These are phyloP conservation scores for Diachasmimorpha longicaudata DNA, from an alignment of 1,140 invertebrate species.

Conservation along the genomic window DNA sequence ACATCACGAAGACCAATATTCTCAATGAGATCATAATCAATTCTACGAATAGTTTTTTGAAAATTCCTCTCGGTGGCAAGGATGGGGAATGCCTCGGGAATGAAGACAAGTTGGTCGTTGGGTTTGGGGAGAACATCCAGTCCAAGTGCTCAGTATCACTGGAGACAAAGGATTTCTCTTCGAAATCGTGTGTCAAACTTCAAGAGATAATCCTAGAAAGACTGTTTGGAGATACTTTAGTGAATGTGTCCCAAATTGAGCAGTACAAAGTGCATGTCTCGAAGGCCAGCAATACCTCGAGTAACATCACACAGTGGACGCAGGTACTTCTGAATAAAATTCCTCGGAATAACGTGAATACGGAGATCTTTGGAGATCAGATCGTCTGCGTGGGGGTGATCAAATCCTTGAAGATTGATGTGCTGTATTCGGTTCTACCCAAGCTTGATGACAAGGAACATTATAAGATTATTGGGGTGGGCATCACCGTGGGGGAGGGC, in stretches of 20 bases:
- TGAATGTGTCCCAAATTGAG: slow-evolving; percentile 46
- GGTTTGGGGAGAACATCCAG: slow-evolving; percentile 64
- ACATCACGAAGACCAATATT: slow-evolving; percentile 36
- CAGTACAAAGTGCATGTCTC: slow-evolving; percentile 60
- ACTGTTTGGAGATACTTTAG: slow-evolving; percentile 44
- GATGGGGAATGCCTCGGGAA: slow-evolving; percentile 51
- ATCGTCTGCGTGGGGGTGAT: slow-evolving; percentile 56
- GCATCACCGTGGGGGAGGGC: slow-evolving; percentile 47
- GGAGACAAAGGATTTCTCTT: slow-evolving; percentile 50
- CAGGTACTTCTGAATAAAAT: slow-evolving; percentile 58
- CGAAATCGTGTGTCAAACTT: slow-evolving; percentile 55
- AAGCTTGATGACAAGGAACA: slow-evolving; percentile 48
- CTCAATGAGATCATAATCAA: slow-evolving; percentile 41
- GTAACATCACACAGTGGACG: slow-evolving; percentile 64
- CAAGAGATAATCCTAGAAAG: slow-evolving; percentile 58
- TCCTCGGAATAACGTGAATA: slow-evolving; percentile 40
- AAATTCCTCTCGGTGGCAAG: slow-evolving; percentile 52
- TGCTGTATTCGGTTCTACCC: slow-evolving; percentile 54
- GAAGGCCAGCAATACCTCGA: slow-evolving; percentile 66
- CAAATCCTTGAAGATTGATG: slow-evolving; percentile 63
- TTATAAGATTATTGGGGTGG: slow-evolving; percentile 53
- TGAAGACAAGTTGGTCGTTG: slow-evolving; percentile 49
- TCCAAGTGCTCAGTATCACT: slow-evolving; percentile 52
- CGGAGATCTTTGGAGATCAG: slow-evolving; percentile 40
- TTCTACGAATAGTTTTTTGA: slow-evolving; percentile 53